Percentiles rank a stretch among this genome's conserved stretches.
These are phyloP conservation scores for Arremon brunneinucha DNA, from an alignment of 2,797 vertebrate species.

Conservation along the genomic window DNA sequence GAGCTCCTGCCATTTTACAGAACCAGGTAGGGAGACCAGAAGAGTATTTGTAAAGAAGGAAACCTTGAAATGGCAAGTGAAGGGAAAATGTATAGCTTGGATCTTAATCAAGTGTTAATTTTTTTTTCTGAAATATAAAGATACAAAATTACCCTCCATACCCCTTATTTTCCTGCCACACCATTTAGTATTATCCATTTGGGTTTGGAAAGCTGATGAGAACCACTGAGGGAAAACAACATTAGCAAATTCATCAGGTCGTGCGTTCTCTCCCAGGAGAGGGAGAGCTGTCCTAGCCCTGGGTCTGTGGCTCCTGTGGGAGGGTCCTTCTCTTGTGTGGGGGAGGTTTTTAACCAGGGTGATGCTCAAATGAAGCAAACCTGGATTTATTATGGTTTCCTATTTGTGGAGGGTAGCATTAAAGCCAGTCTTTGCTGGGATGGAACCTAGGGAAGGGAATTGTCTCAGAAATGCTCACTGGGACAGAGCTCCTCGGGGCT, in stretches of 20 bases:
- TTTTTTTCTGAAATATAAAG: background rate
- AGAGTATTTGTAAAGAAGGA: background rate
- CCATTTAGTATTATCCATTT: background rate
- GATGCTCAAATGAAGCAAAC: background rate
- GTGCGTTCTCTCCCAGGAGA: rapidly evolving
- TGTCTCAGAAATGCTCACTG: background rate
- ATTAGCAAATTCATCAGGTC: background rate
- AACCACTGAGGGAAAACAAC: background rate
- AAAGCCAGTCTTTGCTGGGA: background rate
- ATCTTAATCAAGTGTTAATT: background rate
- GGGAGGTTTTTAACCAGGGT: background rate
- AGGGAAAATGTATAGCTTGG: background rate
- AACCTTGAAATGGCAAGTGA: background rate
- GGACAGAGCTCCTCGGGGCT: background rate
- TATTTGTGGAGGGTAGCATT: background rate
- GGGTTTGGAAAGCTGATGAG: background rate
- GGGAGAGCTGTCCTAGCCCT: rapidly evolving
- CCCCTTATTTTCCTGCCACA: background rate
- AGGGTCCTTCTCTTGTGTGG: background rate
- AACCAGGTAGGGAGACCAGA: background rate
- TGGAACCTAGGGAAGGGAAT: background rate
- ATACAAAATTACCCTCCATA: background rate
- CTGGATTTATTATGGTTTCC: background rate
- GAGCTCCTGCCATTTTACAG: background rate
- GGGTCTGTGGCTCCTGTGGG: background rate